Base-by-base conservation (phyloP, 2,888 invertebrate genomes). In the Thysanoteuthis rhombus region DNA sequence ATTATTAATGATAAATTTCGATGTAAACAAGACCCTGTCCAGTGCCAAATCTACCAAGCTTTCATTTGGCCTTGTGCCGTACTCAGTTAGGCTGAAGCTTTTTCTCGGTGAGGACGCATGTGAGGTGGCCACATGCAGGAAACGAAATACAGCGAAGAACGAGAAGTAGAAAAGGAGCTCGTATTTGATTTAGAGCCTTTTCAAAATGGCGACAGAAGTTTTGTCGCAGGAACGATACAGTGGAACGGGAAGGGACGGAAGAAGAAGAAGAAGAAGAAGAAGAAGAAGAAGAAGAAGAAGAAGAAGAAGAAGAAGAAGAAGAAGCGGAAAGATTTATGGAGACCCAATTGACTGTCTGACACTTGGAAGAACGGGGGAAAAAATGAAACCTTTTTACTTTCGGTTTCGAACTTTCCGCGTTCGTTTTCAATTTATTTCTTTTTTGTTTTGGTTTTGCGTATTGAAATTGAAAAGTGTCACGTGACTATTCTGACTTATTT, bases 291-390 rank as follows among this genome's bases (percentile, higher is more conserved):
- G 8, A 58, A 5, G 32, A 32, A 58, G 75, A 75, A 36, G 36
- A 36, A n/a, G 75, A n/a, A 36, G n/a, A 4, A 75, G 12, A 16
- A 19, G n/a, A 12, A n/a, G 16, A 16, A 36, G n/a, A 75, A 75
- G 1, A 0, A 12, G 2, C 75, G n/a, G n/a, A 12, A 75, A 75
- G 75, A 75, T 75, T 75, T 75, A 75, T 75, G 75, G 16, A 36
- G 75, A 75, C 75, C 75, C 75, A 75, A 75, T 75, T 75, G 75
- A 75, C 75, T 75, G 75, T 75, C n/a, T 75, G 75, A 75, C 75
- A 75, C 75, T 75, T n/a, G 75, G n/a, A n/a, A n/a, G n/a, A 75
- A 16, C n/a, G 28, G 32, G 28, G 28, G n/a, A 75, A n/a, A 75
- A n/a, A 75, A 75, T 75, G 75, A 75, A 75, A 75, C 75, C 75